These are phyloP conservation scores for Stigmatopora nigra DNA, from an alignment of 2,113 vertebrate genomes.

Conservation along the genomic window DNA sequence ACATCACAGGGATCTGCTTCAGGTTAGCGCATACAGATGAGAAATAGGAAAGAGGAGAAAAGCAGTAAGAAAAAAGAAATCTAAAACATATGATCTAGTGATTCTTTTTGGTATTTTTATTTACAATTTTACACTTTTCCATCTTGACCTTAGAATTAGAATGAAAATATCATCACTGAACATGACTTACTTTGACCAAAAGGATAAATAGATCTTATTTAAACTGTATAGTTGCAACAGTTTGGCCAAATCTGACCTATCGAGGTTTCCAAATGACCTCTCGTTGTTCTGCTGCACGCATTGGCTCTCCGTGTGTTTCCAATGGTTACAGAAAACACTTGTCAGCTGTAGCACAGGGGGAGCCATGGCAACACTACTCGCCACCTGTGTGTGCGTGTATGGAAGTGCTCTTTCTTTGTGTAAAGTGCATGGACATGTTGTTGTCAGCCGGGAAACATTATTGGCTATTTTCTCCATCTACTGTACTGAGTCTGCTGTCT, in stretches of 20 bases:
- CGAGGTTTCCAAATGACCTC: not conserved
- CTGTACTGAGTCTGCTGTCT: not conserved
- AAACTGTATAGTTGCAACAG: not conserved
- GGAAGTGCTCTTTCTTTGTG: not conserved
- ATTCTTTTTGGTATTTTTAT: not conserved
- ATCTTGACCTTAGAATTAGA: not conserved
- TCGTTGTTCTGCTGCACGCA: not conserved
- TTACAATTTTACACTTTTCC: not conserved
- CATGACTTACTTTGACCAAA: too few species aligned
- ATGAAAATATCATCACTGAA: conserved; percentile 15
- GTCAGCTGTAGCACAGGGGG: conserved; percentile 1
- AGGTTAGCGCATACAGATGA: conserved; percentile 7
- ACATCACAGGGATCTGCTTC: conserved; percentile 14
- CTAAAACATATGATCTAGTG: not conserved
- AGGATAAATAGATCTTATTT: not conserved
- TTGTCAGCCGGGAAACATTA: not conserved
- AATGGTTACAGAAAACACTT: not conserved
- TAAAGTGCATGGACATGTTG: not conserved
- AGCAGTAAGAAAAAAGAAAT: conserved; percentile 1
- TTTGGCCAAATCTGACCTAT: not conserved
- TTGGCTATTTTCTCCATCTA: not conserved
- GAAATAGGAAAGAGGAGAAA: not conserved
- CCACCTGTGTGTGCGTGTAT: not conserved
- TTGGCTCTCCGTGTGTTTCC: not conserved
- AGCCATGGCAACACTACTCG: conserved; percentile 3